Evolutionary conservation across 2,797 vertebrate species (phyloP).

Genomic region (Thripadectes ignobilis): DNA sequence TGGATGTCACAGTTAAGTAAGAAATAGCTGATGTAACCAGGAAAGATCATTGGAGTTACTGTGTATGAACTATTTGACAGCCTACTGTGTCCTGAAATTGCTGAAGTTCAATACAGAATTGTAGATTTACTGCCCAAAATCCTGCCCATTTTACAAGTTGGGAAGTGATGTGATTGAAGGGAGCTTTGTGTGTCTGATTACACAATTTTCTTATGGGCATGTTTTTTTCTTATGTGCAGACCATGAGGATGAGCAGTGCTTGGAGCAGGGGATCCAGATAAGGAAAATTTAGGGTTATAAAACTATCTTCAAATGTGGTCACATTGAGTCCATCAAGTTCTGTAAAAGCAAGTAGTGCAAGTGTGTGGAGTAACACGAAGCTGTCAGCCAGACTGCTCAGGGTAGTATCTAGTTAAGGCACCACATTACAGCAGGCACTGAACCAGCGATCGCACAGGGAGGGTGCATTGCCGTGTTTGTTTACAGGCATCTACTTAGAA

Average conservation of each 20-base stretch:
- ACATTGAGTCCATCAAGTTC: neutral
- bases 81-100: neutral
- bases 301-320: neutral
- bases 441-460: neutral
- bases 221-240: neutral
- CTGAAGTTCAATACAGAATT: neutral
- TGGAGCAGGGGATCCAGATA: neutral
- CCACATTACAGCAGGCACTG: neutral
- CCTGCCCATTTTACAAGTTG: neutral
- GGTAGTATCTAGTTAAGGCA: neutral
- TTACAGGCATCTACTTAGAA: constrained; percentile 26
- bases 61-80: neutral
- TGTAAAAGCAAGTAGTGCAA: neutral
- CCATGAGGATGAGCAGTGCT: neutral
- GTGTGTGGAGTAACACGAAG: neutral
- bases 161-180: neutral
- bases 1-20: neutral
- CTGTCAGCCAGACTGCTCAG: neutral
- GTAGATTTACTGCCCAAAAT: neutral
- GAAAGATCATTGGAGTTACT: neutral
- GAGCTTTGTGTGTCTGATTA: neutral
- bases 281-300: neutral
- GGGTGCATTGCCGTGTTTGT: neutral
- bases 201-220: neutral
- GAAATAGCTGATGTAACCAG: neutral